Base-by-base conservation (phyloP, 2,888 invertebrate genomes). In the Synergus itoensis region DNA sequence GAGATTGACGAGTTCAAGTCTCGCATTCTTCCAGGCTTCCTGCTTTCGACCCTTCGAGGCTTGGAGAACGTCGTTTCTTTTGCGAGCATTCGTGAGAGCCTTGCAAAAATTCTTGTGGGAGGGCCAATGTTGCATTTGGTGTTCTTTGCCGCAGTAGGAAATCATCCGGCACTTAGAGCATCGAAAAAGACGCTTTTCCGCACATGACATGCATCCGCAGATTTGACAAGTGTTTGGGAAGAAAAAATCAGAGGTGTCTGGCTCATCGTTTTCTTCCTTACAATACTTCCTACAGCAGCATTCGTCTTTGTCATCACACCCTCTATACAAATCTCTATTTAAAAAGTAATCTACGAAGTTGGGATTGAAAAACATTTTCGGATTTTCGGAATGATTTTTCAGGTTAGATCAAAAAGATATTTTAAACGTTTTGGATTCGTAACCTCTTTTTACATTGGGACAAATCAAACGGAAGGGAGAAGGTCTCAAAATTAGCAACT, bases 91-190 rank as follows among this genome's bases (percentile, higher is more conserved):
- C 8, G 4, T n/a, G 36, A 73, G 53, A n/a, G 16, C n/a, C 12
- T 16, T 73, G 40, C 73, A 73, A 40, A 53, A 73, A 0, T n/a
- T 5, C n/a, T 73, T 73, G 12, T 73, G 73, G 2, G 12, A 53
- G 3, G 28, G 16, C 73, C 73, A 73, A 36, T 73, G 53, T 5
- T 11, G 36, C 7, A 36, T n/a, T 40, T 73, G 73, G 9, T 73
- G 69, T 4, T 36, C 21, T 9, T n/a, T 48, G 4, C 48, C 53
- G 28, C 69, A 73, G 16, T 48, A 73, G 1, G 40, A 53, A 8
- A 73, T 1, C 73, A 73, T 73, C 53, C 40, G 73, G 12, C 73
- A 73, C 9, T 73, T 73, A 4, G 36, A 1, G 53, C 73, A 73
- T 16, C 73, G 45, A 1, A 12, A n/a, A 28, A 73, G 53, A 3